Conservation (phyloP, 2,113 vertebrate species). For the Corydoras maculifer region DNA sequence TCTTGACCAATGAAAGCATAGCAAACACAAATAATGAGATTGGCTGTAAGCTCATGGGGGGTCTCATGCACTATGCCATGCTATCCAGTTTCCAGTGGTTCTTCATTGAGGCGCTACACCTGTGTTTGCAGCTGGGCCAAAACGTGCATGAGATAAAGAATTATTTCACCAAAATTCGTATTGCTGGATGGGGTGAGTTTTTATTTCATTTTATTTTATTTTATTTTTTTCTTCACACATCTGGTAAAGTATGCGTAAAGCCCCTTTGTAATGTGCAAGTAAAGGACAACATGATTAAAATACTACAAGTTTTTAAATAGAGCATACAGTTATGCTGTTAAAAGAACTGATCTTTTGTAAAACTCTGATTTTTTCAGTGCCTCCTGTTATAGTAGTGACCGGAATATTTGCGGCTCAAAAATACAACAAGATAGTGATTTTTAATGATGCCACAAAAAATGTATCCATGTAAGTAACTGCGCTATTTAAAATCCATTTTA, state of each 20-base stretch:
- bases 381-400: constrained; percentile 43
- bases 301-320: not conserved
- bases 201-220: not conserved
- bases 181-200: constrained; percentile 71
- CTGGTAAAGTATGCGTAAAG: not conserved
- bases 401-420: constrained; percentile 40
- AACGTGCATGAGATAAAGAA: constrained; percentile 45
- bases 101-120: constrained; percentile 67
- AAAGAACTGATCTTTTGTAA: not conserved
- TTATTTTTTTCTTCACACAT: too few relatives aligned
- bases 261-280: not conserved
- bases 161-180: constrained; percentile 67
- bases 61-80: constrained; percentile 71
- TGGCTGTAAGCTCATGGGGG: constrained; percentile 59
- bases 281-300: too few relatives aligned
- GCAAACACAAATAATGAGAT: accelerated
- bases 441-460: not conserved
- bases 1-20: constrained; percentile 61
- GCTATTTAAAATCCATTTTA: too few relatives aligned
- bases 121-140: constrained; percentile 66
- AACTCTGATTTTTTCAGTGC: constrained; percentile 36
- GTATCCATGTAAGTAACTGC: constrained; percentile 54
- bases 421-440: constrained; percentile 48
- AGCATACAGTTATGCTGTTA: too few relatives aligned
- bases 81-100: constrained; percentile 78